phyloP scores from a whole-genome alignment of 2,797 vertebrate genomes.

The Selene dorsalis region DNA sequence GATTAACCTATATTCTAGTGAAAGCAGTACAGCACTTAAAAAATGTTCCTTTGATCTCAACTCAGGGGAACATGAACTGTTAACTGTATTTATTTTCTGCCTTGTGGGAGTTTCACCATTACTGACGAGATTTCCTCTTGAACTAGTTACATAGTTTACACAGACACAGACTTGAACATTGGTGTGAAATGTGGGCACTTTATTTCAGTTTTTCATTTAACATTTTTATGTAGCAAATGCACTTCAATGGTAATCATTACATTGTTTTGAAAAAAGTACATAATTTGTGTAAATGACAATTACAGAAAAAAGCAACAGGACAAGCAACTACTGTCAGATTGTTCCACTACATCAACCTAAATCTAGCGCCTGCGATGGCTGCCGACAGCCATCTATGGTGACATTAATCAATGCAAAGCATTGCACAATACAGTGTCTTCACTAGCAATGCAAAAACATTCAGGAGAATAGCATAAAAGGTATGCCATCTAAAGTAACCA shows the following conservation, averaged over 20 bases:
- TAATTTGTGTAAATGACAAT: conserved; percentile 65
- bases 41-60: conserved; percentile 34
- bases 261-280: conserved; percentile 78
- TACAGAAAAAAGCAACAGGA: conserved; percentile 74
- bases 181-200: conserved; percentile 81
- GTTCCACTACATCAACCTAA: conserved; percentile 74
- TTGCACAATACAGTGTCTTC: conserved; percentile 77
- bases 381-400: conserved; percentile 52
- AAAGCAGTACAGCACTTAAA: conserved; percentile 11
- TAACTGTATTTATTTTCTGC: conserved; percentile 32
- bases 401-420: conserved; percentile 67
- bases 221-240: conserved; percentile 83
- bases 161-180: conserved; percentile 26
- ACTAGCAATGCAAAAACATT: conserved; percentile 78
- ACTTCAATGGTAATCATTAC: conserved; percentile 71
- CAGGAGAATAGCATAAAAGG: conserved; percentile 69
- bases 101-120: conserved; percentile 18
- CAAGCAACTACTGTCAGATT: conserved; percentile 72
- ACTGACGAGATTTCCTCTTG: conserved; percentile 21
- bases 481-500: conserved; percentile 62
- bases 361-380: conserved; percentile 60
- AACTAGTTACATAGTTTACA: conserved; percentile 14
- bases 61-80: conserved; percentile 10
- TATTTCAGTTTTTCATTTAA: conserved; percentile 74
- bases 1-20: conserved; percentile 45